These are phyloP conservation scores for Odontamblyopus lacepedii DNA, from an alignment of 2,797 vertebrate genomes.

Conservation along the genomic window DNA sequence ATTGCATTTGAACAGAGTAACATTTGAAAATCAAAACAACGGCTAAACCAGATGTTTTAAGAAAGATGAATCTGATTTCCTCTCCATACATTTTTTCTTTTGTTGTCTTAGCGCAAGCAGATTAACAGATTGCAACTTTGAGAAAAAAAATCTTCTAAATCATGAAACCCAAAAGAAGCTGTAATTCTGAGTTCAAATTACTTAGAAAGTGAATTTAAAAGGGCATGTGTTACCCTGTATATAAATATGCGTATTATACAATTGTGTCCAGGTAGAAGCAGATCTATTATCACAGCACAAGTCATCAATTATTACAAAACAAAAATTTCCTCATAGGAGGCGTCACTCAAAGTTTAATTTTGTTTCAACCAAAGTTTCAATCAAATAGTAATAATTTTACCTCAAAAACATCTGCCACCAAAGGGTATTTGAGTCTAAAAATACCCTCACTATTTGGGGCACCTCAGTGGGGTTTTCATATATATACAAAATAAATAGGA, in stretches of 20 bases:
- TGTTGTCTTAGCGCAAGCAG: conserved; percentile 64
- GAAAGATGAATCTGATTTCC: conserved; percentile 73
- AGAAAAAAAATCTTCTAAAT: conserved; percentile 28
- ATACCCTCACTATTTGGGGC: conserved; percentile 37
- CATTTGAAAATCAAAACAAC: conserved; percentile 76
- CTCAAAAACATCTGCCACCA: conserved; percentile 33
- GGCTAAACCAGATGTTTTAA: conserved; percentile 74
- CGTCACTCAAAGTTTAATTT: not conserved
- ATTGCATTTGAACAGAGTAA: conserved; percentile 71
- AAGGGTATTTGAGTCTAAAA: conserved; percentile 27
- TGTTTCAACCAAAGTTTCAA: conserved; percentile 1
- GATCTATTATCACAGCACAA: not conserved
- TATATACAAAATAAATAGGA: conserved; percentile 68
- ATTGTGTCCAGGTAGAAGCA: too few species aligned
- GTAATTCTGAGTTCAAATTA: not conserved
- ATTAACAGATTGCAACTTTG: conserved; percentile 69
- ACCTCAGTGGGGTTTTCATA: conserved; percentile 58
- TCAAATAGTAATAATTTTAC: conserved; percentile 11
- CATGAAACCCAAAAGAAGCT: not conserved
- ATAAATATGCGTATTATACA: too few species aligned
- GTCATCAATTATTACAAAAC: not conserved
- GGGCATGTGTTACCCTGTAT: too few species aligned
- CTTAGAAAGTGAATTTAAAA: not conserved
- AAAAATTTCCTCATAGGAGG: not conserved
- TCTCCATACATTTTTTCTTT: conserved; percentile 70